phyloP scores from a whole-genome alignment of 2,113 vertebrate genomes.

The Lichenostomus cassidix region DNA sequence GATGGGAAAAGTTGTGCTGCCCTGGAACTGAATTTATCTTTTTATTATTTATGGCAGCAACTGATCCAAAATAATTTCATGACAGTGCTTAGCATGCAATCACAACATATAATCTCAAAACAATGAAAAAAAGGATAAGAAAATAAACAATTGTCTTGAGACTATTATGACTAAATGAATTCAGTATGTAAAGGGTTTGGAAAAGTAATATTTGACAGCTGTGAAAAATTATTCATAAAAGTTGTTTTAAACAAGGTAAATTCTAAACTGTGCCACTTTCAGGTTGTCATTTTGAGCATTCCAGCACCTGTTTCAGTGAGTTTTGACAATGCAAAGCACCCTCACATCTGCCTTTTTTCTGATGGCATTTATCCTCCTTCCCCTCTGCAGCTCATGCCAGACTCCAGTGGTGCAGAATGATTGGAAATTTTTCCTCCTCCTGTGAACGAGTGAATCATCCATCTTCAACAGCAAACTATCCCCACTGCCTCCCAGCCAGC shows the following conservation, averaged over 20 bases:
- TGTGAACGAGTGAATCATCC: conserved; percentile 50
- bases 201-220: background rate
- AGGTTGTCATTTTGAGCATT: background rate
- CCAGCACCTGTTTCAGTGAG: background rate
- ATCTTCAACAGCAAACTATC: conserved; percentile 19
- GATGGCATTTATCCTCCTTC: conserved; percentile 35
- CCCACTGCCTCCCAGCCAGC: background rate
- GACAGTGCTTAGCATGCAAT: background rate
- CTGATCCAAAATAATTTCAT: background rate
- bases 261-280: background rate
- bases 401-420: conserved; percentile 64
- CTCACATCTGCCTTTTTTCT: conserved; percentile 15
- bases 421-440: conserved; percentile 61
- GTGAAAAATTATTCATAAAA: background rate
- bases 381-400: conserved; percentile 27
- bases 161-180: background rate
- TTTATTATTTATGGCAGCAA: background rate
- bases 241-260: background rate
- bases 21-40: background rate
- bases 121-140: background rate
- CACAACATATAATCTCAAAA: background rate
- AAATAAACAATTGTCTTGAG: background rate
- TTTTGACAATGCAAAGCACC: background rate
- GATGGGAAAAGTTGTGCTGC: background rate
- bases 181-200: background rate